Evolutionary conservation across 2,113 vertebrate species (phyloP).

Genomic region (Arenaria interpres): DNA sequence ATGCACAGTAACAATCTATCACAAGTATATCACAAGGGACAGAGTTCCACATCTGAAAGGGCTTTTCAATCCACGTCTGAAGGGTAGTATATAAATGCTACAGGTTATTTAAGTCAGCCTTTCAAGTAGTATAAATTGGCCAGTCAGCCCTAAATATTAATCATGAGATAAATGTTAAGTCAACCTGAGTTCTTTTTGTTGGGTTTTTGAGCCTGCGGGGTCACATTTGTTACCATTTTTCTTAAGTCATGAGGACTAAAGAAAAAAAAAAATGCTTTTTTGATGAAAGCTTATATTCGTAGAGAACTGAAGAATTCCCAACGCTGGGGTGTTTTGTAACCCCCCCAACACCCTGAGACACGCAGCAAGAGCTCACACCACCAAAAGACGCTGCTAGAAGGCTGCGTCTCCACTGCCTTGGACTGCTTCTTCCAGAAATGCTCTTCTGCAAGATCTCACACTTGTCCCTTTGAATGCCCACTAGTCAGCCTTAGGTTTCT

Average conservation of each 20-base stretch:
- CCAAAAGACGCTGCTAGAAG: accelerated
- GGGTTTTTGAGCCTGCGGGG: background rate
- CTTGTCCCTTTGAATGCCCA: background rate
- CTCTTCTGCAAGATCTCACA: background rate
- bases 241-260: background rate
- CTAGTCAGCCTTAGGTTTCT: background rate
- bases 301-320: background rate
- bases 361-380: background rate
- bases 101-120: conserved; percentile 25
- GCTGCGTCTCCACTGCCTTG: accelerated
- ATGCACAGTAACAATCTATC: background rate
- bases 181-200: background rate
- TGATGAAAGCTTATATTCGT: background rate
- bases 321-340: background rate
- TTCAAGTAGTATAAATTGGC: conserved; percentile 33
- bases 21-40: background rate
- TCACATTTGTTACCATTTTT: conserved; percentile 11
- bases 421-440: background rate
- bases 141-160: conserved; percentile 16
- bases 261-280: background rate
- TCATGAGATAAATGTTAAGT: conserved; percentile 4
- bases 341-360: accelerated
- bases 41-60: conserved; percentile 20
- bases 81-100: conserved; percentile 12
- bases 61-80: conserved; percentile 29